A percentile compares a stretch with the other conserved stretches of the same genome.
These are phyloP conservation scores for Drosophila mayaguana DNA, from an alignment of 2,888 invertebrate genomes.

Conservation along the genomic window DNA sequence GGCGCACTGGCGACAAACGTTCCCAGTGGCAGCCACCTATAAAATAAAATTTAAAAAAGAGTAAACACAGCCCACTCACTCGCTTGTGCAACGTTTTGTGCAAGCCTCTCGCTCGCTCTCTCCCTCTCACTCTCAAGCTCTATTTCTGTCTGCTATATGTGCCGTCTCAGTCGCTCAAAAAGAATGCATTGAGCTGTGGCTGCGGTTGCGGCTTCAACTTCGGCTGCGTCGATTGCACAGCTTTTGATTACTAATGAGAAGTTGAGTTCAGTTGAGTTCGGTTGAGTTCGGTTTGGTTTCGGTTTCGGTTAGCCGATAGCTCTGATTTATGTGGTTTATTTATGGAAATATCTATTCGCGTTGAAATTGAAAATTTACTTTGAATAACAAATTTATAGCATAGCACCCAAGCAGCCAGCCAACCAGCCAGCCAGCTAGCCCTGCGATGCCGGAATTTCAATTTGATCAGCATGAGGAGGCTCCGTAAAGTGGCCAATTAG, in stretches of 20 bases:
- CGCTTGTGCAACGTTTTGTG: constrained; percentile 40
- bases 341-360: constrained; percentile 76
- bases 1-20: constrained; percentile 69
- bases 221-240: constrained; percentile 49
- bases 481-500: constrained; percentile 21
- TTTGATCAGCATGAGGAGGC: constrained; percentile 34
- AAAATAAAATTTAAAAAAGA: constrained; percentile 4
- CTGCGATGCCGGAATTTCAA: constrained; percentile 55
- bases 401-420: constrained; percentile 11
- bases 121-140: neutral
- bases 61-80: constrained; percentile 55
- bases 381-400: constrained; percentile 70
- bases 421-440: neutral
- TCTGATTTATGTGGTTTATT: constrained; percentile 80
- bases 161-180: constrained; percentile 23
- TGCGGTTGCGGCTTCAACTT: neutral
- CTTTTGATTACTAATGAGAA: constrained; percentile 78
- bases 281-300: constrained; percentile 31
- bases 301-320: constrained; percentile 56
- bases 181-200: constrained; percentile 63
- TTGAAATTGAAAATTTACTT: constrained; percentile 75
- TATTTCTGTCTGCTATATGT: neutral
- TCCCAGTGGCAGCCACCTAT: constrained; percentile 57
- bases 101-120: constrained; percentile 18
- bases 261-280: constrained; percentile 44